These are phyloP conservation scores for Ellobius talpinus DNA, from an alignment of 2,113 vertebrate species.

Conservation along the genomic window DNA sequence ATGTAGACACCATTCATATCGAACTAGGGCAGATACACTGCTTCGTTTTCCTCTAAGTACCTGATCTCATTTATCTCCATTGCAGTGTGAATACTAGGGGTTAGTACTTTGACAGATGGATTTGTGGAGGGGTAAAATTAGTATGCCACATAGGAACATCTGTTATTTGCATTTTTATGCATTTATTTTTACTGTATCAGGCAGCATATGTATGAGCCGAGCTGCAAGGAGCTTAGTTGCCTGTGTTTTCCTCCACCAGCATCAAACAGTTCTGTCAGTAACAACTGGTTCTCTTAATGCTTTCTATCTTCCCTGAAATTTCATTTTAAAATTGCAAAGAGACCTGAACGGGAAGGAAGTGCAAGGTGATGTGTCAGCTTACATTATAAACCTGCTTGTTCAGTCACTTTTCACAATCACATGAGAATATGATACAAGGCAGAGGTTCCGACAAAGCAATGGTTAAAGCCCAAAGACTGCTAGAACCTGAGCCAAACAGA, in stretches of 20 bases:
- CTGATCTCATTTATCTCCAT: constrained; percentile 15
- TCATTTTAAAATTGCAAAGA: constrained; percentile 37
- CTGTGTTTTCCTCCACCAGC: not conserved
- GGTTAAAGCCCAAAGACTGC: not conserved
- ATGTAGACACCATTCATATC: not conserved
- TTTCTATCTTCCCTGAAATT: not conserved
- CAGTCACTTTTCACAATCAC: constrained; percentile 18
- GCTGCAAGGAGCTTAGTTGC: not conserved
- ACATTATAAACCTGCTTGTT: not conserved
- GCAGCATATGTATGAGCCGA: not conserved
- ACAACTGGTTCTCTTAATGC: constrained; percentile 5
- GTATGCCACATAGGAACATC: not conserved
- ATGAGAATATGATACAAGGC: not conserved
- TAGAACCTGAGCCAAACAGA: not conserved
- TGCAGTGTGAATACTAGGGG: not conserved
- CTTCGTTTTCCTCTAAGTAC: not conserved
- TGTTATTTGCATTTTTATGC: not conserved
- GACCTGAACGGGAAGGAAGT: not conserved
- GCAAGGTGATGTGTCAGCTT: not conserved
- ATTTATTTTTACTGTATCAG: not conserved
- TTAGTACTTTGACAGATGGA: not conserved
- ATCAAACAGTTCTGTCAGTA: not conserved
- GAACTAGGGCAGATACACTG: not conserved
- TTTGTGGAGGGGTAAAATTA: not conserved
- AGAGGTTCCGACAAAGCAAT: constrained; percentile 9